A percentile compares a stretch with the other conserved stretches of the same genome.
These are phyloP conservation scores for Tiliacea aurago DNA, from an alignment of 2,888 invertebrate species.

Conservation along the genomic window DNA sequence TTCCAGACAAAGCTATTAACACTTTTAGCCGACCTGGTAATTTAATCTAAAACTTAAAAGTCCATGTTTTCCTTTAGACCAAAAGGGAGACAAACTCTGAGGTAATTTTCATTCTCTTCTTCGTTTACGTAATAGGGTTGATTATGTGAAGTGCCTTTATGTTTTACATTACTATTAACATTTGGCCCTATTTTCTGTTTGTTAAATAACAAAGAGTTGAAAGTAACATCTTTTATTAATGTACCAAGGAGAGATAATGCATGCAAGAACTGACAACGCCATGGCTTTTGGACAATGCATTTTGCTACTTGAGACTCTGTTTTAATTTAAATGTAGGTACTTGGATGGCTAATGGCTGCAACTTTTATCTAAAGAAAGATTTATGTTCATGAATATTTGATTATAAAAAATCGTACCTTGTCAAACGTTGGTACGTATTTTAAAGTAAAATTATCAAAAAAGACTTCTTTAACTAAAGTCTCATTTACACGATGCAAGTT, in stretches of 20 bases:
- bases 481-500: neutral
- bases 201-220: constrained; percentile 3
- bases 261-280: neutral
- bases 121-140: constrained; percentile 30
- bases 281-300: no score
- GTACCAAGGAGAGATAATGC: neutral
- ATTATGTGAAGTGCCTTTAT: constrained; percentile 26
- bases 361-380: neutral
- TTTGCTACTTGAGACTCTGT: neutral
- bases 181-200: constrained; percentile 3
- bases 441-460: neutral
- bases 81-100: constrained; percentile 20
- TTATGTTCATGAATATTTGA: neutral
- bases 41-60: constrained; percentile 34
- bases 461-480: neutral
- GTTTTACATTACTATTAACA: constrained; percentile 4
- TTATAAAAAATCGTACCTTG: neutral
- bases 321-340: neutral
- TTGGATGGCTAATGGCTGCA: neutral
- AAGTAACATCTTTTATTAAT: neutral
- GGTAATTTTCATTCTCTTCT: constrained; percentile 34
- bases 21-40: constrained; percentile 35
- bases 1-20: constrained; percentile 27
- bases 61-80: constrained; percentile 16
- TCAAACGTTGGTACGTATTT: neutral